phyloP scores from a whole-genome alignment of 1,140 invertebrate genomes.

The Saccostrea glomerata region DNA sequence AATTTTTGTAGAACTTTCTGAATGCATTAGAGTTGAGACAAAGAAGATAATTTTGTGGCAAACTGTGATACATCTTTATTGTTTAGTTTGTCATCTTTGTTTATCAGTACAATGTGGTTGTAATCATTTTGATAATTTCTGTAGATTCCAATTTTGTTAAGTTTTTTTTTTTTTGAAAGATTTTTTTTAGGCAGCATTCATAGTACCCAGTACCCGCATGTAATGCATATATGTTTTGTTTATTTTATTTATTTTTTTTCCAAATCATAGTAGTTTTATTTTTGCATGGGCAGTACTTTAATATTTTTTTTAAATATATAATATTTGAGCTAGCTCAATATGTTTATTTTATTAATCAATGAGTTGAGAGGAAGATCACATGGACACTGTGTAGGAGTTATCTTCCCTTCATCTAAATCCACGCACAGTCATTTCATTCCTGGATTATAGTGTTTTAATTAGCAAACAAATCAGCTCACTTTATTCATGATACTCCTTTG shows the following conservation, averaged over 20 bases:
- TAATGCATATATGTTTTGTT: neutral
- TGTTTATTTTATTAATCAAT: conserved; percentile 12
- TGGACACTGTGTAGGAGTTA: neutral
- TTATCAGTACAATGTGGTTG: conserved; percentile 17
- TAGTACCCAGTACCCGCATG: conserved; percentile 15
- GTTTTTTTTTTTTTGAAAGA: neutral
- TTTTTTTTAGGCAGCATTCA: conserved; percentile 22
- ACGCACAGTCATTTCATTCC: conserved; percentile 1
- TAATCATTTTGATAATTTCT: neutral
- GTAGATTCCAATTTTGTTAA: neutral
- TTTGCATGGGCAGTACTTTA: neutral
- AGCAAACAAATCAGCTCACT: neutral
- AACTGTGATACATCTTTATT: conserved; percentile 32
- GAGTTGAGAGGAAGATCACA: neutral
- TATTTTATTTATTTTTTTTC: conserved; percentile 10
- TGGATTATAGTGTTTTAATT: neutral
- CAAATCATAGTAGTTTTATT: neutral
- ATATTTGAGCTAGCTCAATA: conserved; percentile 25
- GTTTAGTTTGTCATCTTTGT: conserved; percentile 29
- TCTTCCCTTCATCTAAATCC: neutral
- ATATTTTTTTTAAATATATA: conserved; percentile 10
- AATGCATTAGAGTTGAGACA: neutral
- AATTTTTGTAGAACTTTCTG: neutral
- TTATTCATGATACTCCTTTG: conserved; percentile 28
- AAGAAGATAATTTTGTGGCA: neutral